These are phyloP conservation scores for Acanthurus lineatus DNA, from an alignment of 2,797 vertebrate species.

Conservation along the genomic window DNA sequence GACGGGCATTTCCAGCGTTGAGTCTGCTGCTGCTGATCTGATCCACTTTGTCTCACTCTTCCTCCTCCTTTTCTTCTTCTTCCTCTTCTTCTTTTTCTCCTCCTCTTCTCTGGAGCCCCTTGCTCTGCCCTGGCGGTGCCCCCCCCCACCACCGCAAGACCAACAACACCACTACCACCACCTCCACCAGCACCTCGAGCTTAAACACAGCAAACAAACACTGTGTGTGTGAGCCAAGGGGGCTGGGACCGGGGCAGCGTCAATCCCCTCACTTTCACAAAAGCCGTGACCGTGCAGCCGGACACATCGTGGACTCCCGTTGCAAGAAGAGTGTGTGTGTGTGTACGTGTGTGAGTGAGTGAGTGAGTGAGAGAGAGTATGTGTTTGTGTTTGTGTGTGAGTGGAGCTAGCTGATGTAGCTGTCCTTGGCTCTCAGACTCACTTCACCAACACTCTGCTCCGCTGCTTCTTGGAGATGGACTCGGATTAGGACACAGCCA, in stretches of 20 bases:
- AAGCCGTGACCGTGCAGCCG: slow-evolving; percentile 71
- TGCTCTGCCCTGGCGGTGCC: slow-evolving; percentile 73
- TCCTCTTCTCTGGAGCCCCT: slow-evolving; percentile 65
- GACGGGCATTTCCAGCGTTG: slow-evolving; percentile 86
- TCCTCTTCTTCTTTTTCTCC: slow-evolving; percentile 23
- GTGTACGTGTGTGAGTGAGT: slow-evolving; percentile 43
- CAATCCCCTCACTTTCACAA: slow-evolving; percentile 80
- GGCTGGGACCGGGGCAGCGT: slow-evolving; percentile 72
- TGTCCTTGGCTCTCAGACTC: slow-evolving; percentile 79
- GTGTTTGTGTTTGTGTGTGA: slow-evolving; percentile 48
- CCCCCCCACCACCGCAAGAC: slow-evolving; percentile 42
- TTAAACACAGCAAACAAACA: slow-evolving; percentile 81
- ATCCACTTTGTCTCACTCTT: slow-evolving; percentile 78
- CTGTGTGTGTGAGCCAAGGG: slow-evolving; percentile 71
- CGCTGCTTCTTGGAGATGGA: slow-evolving; percentile 83
- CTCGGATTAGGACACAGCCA: slow-evolving; percentile 83
- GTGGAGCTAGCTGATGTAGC: slow-evolving; percentile 68
- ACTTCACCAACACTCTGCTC: slow-evolving; percentile 83
- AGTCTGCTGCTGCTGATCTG: slow-evolving; percentile 70
- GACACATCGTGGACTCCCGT: slow-evolving; percentile 75
- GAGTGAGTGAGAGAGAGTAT: slow-evolving; percentile 15
- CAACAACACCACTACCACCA: slow-evolving; percentile 46
- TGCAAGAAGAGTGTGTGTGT: slow-evolving; percentile 47
- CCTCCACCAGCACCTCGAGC: slow-evolving; percentile 67
- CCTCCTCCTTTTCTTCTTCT: slow-evolving; percentile 52